phyloP scores from a whole-genome alignment of 2,888 invertebrate species.

The Chloromyia formosa region DNA sequence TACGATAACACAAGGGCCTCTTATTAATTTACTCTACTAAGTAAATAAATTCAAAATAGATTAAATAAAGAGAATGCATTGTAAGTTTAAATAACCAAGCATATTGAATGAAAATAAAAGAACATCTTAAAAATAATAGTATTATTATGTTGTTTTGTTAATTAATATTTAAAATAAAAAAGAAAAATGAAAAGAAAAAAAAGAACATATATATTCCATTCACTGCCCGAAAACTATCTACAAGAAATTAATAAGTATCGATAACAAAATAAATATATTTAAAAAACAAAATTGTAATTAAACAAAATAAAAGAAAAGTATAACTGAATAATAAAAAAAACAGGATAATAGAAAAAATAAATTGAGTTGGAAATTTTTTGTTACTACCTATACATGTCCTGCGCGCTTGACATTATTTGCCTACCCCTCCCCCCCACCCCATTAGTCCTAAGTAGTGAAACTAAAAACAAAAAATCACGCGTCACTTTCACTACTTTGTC shows the following conservation, averaged over 20 bases:
- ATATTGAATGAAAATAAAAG: too few species aligned
- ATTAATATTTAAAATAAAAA: conserved; percentile 46
- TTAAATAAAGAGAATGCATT: conserved; percentile 17
- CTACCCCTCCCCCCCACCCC: too few species aligned
- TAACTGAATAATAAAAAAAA: conserved; percentile 10
- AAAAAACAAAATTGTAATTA: conserved; percentile 21
- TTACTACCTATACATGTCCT: too few species aligned
- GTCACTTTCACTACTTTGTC: too few species aligned
- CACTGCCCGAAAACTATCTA: conserved; percentile 47
- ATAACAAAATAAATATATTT: conserved; percentile 8
- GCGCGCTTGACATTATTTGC: too few species aligned
- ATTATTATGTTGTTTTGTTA: conserved; percentile 45
- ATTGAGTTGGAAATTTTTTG: too few species aligned
- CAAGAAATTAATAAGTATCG: conserved; percentile 19
- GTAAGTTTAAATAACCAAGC: too few species aligned
- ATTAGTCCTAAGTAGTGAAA: too few species aligned
- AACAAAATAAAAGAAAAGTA: conserved; percentile 14
- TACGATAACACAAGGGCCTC: conserved; percentile 42
- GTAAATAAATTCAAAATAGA: conserved; percentile 24
- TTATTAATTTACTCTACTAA: conserved; percentile 23
- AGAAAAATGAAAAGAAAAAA: too few species aligned
- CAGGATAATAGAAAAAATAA: background rate
- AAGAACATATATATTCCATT: conserved; percentile 48
- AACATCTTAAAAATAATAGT: conserved; percentile 32
- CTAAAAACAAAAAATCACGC: too few species aligned